phyloP scores from a whole-genome alignment of 1,140 invertebrate genomes.

The Sweltsa coloradensis region DNA sequence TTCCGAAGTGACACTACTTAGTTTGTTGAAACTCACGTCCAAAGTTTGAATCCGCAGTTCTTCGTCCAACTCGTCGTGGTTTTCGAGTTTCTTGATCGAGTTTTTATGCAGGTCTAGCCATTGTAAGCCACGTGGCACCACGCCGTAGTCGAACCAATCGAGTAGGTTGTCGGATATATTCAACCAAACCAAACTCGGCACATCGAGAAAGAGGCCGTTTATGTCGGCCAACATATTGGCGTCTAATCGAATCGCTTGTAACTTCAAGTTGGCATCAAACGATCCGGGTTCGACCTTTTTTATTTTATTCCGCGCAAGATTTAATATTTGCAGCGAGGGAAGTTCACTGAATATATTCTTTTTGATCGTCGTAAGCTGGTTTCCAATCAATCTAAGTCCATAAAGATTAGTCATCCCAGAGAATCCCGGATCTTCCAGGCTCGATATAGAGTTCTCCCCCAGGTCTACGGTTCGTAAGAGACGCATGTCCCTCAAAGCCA shows the following conservation, averaged over 20 bases:
- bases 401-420: constrained; percentile 67
- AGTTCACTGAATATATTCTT: constrained; percentile 68
- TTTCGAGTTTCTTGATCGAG: constrained; percentile 65
- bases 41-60: constrained; percentile 60
- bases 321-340: constrained; percentile 73
- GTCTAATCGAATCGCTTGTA: constrained; percentile 78
- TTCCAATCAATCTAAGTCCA: constrained; percentile 73
- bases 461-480: constrained; percentile 66
- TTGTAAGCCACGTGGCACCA: constrained; percentile 66
- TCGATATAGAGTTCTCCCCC: constrained; percentile 64
- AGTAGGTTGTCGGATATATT: constrained; percentile 86
- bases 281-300: constrained; percentile 65
- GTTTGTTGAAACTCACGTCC: constrained; percentile 71
- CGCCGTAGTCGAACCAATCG: constrained; percentile 79
- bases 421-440: constrained; percentile 65
- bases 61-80: constrained; percentile 51
- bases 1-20: constrained; percentile 51
- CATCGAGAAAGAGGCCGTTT: constrained; percentile 69
- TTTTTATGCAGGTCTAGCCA: constrained; percentile 88
- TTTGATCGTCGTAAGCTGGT: constrained; percentile 75
- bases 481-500: constrained; percentile 58
- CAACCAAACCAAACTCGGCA: constrained; percentile 71
- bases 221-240: constrained; percentile 75
- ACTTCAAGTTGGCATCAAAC: constrained; percentile 62
- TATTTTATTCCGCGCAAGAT: constrained; percentile 77